Evolutionary conservation across 1,140 invertebrate species (phyloP).

Genomic region (Samia ricini): DNA sequence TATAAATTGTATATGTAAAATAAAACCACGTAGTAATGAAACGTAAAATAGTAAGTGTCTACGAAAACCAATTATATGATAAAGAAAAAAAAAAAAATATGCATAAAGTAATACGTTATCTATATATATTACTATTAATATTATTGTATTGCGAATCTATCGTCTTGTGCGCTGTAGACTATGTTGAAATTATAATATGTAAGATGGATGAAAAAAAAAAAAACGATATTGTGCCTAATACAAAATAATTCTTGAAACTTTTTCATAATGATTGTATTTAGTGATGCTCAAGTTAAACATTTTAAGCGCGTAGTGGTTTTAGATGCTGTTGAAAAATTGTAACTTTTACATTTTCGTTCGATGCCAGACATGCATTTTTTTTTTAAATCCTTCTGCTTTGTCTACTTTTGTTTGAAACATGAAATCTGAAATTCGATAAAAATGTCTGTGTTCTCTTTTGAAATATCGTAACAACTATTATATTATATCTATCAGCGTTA

Average conservation of each 20-base stretch:
- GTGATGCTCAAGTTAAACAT: slow-evolving; percentile 69
- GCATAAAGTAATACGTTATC: neutral
- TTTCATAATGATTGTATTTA: slow-evolving; percentile 63
- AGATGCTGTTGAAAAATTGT: slow-evolving; percentile 56
- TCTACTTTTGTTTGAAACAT: slow-evolving; percentile 30
- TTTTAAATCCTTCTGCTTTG: slow-evolving; percentile 11
- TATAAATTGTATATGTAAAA: slow-evolving; percentile 76
- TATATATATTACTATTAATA: too few relatives aligned
- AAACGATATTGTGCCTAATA: slow-evolving; percentile 76
- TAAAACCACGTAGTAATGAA: slow-evolving; percentile 41
- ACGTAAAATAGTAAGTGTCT: slow-evolving; percentile 73
- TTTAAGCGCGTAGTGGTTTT: slow-evolving; percentile 67
- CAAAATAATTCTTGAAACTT: slow-evolving; percentile 48
- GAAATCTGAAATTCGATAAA: neutral
- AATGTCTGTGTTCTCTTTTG: neutral
- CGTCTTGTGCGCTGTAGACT: slow-evolving; percentile 56
- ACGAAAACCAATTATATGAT: slow-evolving; percentile 40
- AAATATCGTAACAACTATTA: neutral
- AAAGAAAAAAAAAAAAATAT: neutral
- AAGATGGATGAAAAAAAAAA: slow-evolving; percentile 57
- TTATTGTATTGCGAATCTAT: slow-evolving; percentile 17
- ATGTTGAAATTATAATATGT: slow-evolving; percentile 36
- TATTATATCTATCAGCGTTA: neutral
- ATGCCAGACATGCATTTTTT: slow-evolving; percentile 67
- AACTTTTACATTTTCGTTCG: slow-evolving; percentile 28